Percentiles rank a stretch among this genome's conserved stretches.
Evolutionary conservation across 1,140 invertebrate genomes (phyloP).

Genomic region (Aphidius ervi): DNA sequence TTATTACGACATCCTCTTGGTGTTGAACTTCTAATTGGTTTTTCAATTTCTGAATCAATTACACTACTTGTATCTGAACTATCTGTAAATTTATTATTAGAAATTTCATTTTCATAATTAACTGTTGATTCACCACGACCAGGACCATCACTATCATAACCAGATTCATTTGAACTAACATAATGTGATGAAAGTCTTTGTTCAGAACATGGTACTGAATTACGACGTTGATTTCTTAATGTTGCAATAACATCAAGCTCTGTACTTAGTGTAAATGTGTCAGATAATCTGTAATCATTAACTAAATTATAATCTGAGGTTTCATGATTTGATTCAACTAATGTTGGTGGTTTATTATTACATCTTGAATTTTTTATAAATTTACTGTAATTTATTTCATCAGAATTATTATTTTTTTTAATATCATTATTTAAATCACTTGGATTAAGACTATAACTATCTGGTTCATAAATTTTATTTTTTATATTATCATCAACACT

Average conservation of each 20-base stretch:
- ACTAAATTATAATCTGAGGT: conserved; percentile 15
- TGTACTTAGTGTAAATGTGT: conserved; percentile 29
- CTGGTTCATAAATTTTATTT: conserved; percentile 32
- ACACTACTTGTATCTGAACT: conserved; percentile 49
- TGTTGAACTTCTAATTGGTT: conserved; percentile 41
- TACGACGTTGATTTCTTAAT: conserved; percentile 41
- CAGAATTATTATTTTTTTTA: conserved; percentile 18
- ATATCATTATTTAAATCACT: conserved; percentile 36
- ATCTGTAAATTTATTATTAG: conserved; percentile 38
- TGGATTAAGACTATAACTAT: conserved; percentile 39
- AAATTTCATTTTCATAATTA: conserved; percentile 40
- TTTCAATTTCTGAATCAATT: conserved; percentile 46
- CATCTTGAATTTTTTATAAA: conserved; percentile 1
- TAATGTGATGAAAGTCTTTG: conserved; percentile 57
- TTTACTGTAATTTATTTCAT: conserved; percentile 27
- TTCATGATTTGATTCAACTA: conserved; percentile 6
- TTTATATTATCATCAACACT: conserved; percentile 21
- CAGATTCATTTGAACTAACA: conserved; percentile 77
- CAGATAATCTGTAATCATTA: conserved; percentile 35
- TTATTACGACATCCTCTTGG: conserved; percentile 37
- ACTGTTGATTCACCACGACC: conserved; percentile 41
- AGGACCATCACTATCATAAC: conserved; percentile 74
- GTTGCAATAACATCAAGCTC: conserved; percentile 37
- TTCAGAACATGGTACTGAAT: conserved; percentile 43
- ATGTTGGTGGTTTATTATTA: background rate